Conservation (phyloP, 2,797 vertebrate species). For the Anniella stebbinsi region DNA sequence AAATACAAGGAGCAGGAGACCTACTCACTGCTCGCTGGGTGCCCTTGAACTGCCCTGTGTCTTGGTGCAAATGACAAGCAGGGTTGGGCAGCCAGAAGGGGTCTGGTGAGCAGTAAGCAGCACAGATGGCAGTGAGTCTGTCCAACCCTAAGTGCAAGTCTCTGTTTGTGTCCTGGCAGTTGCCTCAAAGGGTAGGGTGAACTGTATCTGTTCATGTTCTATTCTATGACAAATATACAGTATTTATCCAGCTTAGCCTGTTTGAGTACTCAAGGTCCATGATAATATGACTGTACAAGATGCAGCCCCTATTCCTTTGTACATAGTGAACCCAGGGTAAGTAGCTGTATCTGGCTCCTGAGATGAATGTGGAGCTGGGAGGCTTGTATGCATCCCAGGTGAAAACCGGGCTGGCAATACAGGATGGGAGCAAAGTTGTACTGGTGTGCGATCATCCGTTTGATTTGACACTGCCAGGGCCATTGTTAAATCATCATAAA, state of each 20-base stretch:
- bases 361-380: neutral
- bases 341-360: neutral
- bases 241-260: neutral
- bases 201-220: neutral
- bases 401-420: neutral
- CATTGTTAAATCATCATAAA: too few relatives aligned
- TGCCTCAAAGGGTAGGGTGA: neutral
- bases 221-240: neutral
- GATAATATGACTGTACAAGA: neutral
- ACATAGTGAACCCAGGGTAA: neutral
- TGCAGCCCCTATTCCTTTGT: neutral
- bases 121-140: too few relatives aligned
- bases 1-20: too few relatives aligned
- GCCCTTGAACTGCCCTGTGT: too few relatives aligned
- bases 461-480: neutral
- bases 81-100: too few relatives aligned
- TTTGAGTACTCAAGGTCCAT: neutral
- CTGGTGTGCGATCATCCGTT: neutral
- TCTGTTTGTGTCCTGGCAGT: neutral
- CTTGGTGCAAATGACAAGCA: too few relatives aligned
- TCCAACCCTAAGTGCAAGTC: neutral
- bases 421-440: neutral
- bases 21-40: too few relatives aligned
- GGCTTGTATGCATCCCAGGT: neutral
- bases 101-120: too few relatives aligned